Evolutionary conservation across 1,140 invertebrate species (phyloP).

Genomic region (Trigoniulus corallinus): DNA sequence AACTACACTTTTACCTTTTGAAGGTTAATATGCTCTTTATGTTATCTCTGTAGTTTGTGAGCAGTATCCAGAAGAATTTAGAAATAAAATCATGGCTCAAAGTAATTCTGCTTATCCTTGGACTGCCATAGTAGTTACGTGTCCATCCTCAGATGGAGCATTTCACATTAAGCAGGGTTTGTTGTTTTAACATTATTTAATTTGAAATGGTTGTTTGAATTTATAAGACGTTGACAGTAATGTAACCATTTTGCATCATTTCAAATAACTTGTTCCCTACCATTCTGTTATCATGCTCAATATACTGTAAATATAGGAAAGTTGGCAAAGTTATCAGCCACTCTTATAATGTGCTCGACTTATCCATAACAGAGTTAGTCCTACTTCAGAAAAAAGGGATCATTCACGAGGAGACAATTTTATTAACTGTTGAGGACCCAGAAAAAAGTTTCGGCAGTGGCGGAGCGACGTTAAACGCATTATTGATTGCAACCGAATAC

Average conservation of each 20-base stretch:
- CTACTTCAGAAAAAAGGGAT: slow-evolving; percentile 22
- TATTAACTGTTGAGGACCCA: slow-evolving; percentile 30
- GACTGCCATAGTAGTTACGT: neutral
- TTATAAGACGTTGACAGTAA: neutral
- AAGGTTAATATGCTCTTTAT: too few relatives aligned
- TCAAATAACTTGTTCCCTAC: too few relatives aligned
- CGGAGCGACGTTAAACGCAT: slow-evolving; percentile 34
- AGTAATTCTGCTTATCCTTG: too few relatives aligned
- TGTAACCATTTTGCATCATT: too few relatives aligned
- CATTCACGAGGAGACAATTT: slow-evolving; percentile 21
- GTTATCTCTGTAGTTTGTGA: too few relatives aligned
- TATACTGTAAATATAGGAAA: neutral
- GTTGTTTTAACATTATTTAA: neutral
- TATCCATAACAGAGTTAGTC: slow-evolving; percentile 22
- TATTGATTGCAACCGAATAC: slow-evolving; percentile 31
- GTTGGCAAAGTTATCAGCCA: neutral
- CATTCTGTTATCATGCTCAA: neutral
- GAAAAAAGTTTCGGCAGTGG: slow-evolving; percentile 30
- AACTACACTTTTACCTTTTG: too few relatives aligned
- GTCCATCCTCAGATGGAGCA: neutral
- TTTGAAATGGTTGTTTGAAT: neutral
- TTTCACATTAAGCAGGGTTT: neutral
- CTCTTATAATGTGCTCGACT: neutral
- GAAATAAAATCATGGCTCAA: too few relatives aligned
- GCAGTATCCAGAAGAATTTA: too few relatives aligned